phyloP scores from a whole-genome alignment of 2,888 invertebrate species.

The Spatulosminthurus flaviceps region DNA sequence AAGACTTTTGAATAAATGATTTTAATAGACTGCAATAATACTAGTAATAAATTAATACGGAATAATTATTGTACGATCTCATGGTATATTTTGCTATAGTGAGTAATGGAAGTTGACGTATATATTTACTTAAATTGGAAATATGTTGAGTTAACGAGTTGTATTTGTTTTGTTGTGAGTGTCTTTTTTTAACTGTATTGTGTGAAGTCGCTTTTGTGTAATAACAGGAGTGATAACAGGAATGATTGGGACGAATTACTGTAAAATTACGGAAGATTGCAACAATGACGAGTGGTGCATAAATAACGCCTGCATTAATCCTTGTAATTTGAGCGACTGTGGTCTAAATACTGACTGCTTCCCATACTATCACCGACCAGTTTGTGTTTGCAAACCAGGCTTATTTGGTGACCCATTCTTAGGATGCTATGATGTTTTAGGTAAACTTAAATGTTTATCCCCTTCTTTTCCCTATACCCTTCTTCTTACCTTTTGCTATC shows the following conservation, averaged over 20 bases:
- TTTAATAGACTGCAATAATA: too few relatives aligned
- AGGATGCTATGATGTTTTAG: conserved; percentile 51
- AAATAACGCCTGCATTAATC: conserved; percentile 54
- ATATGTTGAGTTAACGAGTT: conserved; percentile 6
- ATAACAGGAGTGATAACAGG: conserved; percentile 41
- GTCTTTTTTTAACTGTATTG: conserved; percentile 27
- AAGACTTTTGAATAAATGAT: too few relatives aligned
- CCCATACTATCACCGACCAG: conserved; percentile 73
- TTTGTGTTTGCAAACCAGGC: conserved; percentile 67
- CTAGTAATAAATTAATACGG: too few relatives aligned
- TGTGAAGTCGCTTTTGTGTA: conserved; percentile 40
- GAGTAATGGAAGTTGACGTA: background rate
- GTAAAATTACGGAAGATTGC: conserved; percentile 50
- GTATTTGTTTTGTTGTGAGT: background rate
- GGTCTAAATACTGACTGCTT: conserved; percentile 78
- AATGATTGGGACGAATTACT: conserved; percentile 47
- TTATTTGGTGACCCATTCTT: conserved; percentile 79
- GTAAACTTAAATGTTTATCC: conserved; percentile 36
- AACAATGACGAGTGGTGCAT: conserved; percentile 49
- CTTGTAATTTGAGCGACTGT: conserved; percentile 54
- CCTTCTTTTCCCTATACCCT: conserved; percentile 30
- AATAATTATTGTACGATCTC: too few relatives aligned
- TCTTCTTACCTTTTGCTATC: conserved; percentile 26
- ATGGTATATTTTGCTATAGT: too few relatives aligned
- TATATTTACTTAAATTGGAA: background rate